Percentiles rank a stretch among this genome's conserved stretches.
Conservation (phyloP, 2,113 vertebrate genomes). For the Sinocyclocheilus anshuiensis region DNA sequence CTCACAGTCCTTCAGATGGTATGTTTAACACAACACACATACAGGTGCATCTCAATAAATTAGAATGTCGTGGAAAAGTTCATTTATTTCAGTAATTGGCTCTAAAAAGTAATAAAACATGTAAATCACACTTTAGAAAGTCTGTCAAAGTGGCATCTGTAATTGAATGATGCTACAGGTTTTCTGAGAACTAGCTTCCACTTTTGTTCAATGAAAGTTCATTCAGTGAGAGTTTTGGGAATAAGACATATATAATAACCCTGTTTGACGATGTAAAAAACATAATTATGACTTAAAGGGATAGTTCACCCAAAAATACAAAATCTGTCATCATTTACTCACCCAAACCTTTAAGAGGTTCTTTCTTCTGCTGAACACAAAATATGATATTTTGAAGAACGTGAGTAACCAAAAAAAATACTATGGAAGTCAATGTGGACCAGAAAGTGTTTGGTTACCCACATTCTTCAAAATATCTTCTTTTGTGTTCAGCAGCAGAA, state of each 20-base stretch:
- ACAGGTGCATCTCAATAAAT: too few relatives aligned
- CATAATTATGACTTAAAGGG: not conserved
- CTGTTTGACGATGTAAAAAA: not conserved
- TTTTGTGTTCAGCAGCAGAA: not conserved
- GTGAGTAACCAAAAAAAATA: too few relatives aligned
- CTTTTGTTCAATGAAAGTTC: not conserved
- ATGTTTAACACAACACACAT: slow-evolving; percentile 18
- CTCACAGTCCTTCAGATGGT: slow-evolving; percentile 63
- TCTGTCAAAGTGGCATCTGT: not conserved
- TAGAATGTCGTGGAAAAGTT: too few relatives aligned
- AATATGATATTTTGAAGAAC: not conserved
- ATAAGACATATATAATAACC: not conserved
- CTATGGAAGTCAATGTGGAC: too few relatives aligned
- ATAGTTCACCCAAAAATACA: not conserved
- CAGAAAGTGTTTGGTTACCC: too few relatives aligned
- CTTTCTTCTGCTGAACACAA: not conserved
- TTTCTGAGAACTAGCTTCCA: not conserved
- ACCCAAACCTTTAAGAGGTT: too few relatives aligned
- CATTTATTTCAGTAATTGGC: too few relatives aligned
- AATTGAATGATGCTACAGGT: not conserved
- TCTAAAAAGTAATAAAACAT: not conserved
- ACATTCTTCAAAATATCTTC: not conserved
- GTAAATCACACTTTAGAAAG: not conserved
- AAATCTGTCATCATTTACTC: too few relatives aligned
- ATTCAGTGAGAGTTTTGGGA: not conserved